phyloP scores from a whole-genome alignment of 2,797 vertebrate species.

The Philypnodon macrostomus region DNA sequence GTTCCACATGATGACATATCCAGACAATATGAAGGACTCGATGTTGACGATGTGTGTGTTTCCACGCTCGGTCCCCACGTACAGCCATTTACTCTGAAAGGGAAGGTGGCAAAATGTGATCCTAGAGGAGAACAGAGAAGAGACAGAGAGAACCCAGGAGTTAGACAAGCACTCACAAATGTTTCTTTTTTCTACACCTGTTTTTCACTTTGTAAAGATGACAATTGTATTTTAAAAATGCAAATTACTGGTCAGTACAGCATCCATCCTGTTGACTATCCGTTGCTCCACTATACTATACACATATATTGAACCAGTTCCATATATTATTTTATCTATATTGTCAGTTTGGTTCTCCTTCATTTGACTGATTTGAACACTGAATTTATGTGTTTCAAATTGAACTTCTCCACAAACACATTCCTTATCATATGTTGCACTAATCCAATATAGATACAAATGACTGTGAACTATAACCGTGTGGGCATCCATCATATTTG shows the following conservation, averaged over 20 bases:
- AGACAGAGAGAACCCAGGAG: neutral
- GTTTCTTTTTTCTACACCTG: neutral
- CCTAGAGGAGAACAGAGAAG: constrained; percentile 25
- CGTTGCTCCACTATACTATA: too few species aligned
- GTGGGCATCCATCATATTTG: constrained; percentile 47
- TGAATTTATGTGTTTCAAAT: too few species aligned
- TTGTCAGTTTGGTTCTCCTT: too few species aligned
- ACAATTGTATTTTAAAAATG: neutral
- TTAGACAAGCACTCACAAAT: constrained; percentile 4
- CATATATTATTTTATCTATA: too few species aligned
- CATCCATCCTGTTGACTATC: too few species aligned
- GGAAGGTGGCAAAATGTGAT: constrained; percentile 98
- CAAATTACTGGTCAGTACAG: too few species aligned
- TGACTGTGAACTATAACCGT: constrained; percentile 25
- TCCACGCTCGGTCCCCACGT: constrained; percentile 95
- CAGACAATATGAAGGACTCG: constrained; percentile 98
- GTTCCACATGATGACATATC: constrained; percentile 99
- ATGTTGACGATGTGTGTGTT: constrained; percentile 98
- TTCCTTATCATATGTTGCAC: too few species aligned
- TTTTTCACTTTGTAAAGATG: neutral
- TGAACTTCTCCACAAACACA: too few species aligned
- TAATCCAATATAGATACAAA: neutral
- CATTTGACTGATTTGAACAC: too few species aligned
- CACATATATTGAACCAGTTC: too few species aligned
- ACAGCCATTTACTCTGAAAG: constrained; percentile 99